phyloP scores from a whole-genome alignment of 2,113 vertebrate species.

The Hippolais icterina region DNA sequence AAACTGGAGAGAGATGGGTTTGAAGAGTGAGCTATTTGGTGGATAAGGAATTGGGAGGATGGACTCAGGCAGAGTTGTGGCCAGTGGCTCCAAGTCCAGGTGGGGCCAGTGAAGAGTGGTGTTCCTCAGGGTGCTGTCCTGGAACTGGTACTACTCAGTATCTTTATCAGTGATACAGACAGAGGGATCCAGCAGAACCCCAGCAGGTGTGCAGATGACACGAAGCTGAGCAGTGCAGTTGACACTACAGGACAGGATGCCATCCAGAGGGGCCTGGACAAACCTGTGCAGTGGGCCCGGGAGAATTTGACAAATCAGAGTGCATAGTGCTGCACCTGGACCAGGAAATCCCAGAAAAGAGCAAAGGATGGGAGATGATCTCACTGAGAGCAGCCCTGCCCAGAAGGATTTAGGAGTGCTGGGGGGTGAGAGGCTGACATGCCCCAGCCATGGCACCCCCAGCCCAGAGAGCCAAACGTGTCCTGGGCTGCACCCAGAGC shows the following conservation, averaged over 20 bases:
- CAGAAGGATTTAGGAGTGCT: neutral
- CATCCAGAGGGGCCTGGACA: neutral
- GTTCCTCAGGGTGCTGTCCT: neutral
- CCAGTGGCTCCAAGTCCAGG: too few relatives aligned
- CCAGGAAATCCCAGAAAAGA: accelerated
- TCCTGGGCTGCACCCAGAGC: neutral
- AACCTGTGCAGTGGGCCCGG: neutral
- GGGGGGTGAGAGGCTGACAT: neutral
- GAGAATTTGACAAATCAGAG: too few relatives aligned
- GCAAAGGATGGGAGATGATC: neutral
- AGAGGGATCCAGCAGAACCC: accelerated
- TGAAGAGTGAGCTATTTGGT: neutral
- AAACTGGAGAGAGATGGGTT: neutral
- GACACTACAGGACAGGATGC: neutral
- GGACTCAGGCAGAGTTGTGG: neutral
- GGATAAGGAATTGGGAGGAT: neutral
- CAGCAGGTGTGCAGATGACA: neutral
- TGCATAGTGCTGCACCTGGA: neutral
- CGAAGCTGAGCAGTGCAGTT: accelerated
- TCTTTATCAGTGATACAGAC: neutral
- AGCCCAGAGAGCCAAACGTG: neutral
- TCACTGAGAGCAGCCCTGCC: neutral
- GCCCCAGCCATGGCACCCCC: neutral
- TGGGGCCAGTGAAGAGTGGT: too few relatives aligned
- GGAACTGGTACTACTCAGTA: neutral